Percentiles rank a stretch among this genome's conserved stretches.
phyloP scores from a whole-genome alignment of 2,113 vertebrate species.

The Oreochromis aureus region DNA sequence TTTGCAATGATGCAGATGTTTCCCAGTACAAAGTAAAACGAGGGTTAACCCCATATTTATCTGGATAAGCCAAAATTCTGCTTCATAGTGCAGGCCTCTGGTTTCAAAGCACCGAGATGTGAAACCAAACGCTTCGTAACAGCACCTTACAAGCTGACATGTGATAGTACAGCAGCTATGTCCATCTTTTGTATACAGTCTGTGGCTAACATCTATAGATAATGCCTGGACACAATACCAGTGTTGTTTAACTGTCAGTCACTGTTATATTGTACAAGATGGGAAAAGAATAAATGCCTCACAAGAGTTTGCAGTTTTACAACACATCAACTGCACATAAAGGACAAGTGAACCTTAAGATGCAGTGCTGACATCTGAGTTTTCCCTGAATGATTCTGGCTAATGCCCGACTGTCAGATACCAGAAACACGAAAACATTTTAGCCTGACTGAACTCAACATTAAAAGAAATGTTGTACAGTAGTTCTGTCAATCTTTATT shows the following conservation, averaged over 20 bases:
- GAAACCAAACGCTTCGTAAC: not conserved
- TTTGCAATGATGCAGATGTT: not conserved
- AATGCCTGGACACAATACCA: not conserved
- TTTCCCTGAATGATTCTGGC: not conserved
- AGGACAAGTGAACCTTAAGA: not conserved
- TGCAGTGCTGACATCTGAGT: not conserved
- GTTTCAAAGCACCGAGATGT: not conserved
- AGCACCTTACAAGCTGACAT: not conserved
- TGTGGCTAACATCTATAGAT: not conserved
- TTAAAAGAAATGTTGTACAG: not conserved
- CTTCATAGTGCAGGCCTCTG: not conserved
- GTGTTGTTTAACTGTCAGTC: not conserved
- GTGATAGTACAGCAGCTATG: not conserved
- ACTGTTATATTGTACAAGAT: not conserved
- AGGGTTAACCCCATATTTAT: not conserved
- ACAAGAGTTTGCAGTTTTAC: not conserved
- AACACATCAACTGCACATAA: too few species aligned
- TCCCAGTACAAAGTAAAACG: not conserved
- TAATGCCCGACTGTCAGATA: not conserved
- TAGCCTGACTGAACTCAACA: not conserved
- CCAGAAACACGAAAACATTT: not conserved
- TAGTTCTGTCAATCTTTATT: not conserved
- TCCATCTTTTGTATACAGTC: not conserved
- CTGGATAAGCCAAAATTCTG: not conserved
- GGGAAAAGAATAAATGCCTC: not conserved